These are phyloP conservation scores for Morone chrysops DNA, from an alignment of 2,113 vertebrate species.

Conservation along the genomic window DNA sequence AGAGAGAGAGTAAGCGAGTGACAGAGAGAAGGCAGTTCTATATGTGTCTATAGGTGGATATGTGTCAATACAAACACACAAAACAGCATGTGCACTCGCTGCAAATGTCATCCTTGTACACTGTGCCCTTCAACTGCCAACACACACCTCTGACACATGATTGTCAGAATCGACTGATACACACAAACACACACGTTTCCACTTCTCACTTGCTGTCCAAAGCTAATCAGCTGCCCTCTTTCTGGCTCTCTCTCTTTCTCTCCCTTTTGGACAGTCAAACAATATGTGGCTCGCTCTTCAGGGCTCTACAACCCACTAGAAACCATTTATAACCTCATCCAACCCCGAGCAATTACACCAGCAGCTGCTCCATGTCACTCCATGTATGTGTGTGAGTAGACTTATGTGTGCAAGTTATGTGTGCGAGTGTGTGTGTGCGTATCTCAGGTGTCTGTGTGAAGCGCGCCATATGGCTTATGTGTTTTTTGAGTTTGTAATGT, in stretches of 20 bases:
- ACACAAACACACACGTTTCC: neutral
- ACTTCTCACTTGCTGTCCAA: constrained; percentile 13
- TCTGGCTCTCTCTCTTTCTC: neutral
- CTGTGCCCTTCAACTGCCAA: neutral
- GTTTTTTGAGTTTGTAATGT: constrained; percentile 11
- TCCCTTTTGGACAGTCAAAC: neutral
- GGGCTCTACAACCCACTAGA: constrained; percentile 35
- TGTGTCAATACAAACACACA: neutral
- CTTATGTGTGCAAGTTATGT: neutral
- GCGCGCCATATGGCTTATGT: constrained; percentile 23
- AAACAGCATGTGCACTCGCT: neutral
- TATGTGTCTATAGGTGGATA: constrained; percentile 20
- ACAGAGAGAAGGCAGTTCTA: neutral
- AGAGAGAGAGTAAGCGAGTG: neutral
- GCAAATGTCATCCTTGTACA: constrained; percentile 2
- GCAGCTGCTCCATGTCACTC: constrained; percentile 58
- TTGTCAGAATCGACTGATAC: neutral
- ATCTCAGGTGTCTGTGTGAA: constrained; percentile 1
- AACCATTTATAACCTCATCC: constrained; percentile 62
- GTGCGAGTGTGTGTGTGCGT: neutral
- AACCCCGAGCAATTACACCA: constrained; percentile 50
- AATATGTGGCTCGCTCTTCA: constrained; percentile 10
- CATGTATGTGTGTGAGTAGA: neutral
- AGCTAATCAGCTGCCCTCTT: constrained; percentile 44
- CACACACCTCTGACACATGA: neutral